A percentile compares a stretch with the other conserved stretches of the same genome.
These are phyloP conservation scores for Silvanus unidentatus DNA, from an alignment of 2,888 invertebrate genomes.

Conservation along the genomic window DNA sequence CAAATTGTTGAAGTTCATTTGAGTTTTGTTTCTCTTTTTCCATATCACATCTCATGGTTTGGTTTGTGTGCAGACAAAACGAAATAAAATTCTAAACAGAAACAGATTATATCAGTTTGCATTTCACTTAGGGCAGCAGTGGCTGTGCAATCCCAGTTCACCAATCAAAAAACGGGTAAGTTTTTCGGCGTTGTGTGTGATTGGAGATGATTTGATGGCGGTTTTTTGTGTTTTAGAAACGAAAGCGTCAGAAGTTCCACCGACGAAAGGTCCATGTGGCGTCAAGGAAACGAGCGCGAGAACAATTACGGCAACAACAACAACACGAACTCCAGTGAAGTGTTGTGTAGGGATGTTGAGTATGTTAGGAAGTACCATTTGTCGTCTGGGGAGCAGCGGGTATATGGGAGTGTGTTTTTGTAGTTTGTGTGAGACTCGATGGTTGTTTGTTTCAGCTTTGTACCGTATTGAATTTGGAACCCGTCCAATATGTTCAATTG, in stretches of 20 bases:
- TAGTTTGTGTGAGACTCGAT: constrained; percentile 6
- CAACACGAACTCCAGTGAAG: constrained; percentile 45
- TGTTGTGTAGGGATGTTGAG: constrained; percentile 12
- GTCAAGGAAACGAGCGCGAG: constrained; percentile 58
- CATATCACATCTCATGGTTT: constrained; percentile 38
- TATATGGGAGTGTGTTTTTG: constrained; percentile 27
- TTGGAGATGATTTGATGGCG: constrained; percentile 6
- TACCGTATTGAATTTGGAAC: constrained; percentile 69
- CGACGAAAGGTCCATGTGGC: constrained; percentile 83
- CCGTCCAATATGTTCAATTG: constrained; percentile 82
- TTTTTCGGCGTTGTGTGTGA: constrained; percentile 11
- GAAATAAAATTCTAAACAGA: constrained; percentile 41
- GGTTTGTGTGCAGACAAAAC: constrained; percentile 55
- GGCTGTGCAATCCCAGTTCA: constrained; percentile 58
- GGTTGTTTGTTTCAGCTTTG: constrained; percentile 56
- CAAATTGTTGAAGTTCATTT: too few relatives aligned
- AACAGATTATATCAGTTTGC: constrained; percentile 61
- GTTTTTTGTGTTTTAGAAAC: constrained; percentile 51
- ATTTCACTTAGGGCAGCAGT: constrained; percentile 79
- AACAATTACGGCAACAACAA: constrained; percentile 47
- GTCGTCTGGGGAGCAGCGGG: constrained; percentile 67
- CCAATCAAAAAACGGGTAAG: constrained; percentile 59
- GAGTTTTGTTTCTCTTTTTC: constrained; percentile 10
- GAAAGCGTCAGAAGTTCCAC: constrained; percentile 75
- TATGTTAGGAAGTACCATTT: constrained; percentile 34